These are phyloP conservation scores for Diprion similis DNA, from an alignment of 1,140 invertebrate genomes.

Conservation along the genomic window DNA sequence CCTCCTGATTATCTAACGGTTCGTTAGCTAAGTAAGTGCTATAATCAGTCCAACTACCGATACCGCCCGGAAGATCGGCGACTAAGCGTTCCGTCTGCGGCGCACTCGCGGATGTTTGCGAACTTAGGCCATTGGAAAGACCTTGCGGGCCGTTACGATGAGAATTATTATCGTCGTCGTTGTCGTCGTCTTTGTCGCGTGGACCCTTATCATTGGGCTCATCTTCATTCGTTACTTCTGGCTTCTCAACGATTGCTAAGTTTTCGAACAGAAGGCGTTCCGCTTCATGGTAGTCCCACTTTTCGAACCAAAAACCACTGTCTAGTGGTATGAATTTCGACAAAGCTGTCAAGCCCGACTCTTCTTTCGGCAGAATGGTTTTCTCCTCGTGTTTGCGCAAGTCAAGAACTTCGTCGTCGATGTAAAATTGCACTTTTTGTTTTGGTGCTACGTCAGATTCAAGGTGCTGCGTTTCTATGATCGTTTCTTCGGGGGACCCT, in stretches of 20 bases:
- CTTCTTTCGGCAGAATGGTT: conserved; percentile 18
- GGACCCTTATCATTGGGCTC: conserved; percentile 38
- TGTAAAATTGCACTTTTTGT: conserved; percentile 51
- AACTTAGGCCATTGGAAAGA: conserved; percentile 23
- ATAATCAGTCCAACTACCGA: conserved; percentile 83
- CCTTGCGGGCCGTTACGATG: conserved; percentile 13
- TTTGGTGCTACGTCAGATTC: conserved; percentile 19
- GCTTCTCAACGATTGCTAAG: conserved; percentile 48
- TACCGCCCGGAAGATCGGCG: conserved; percentile 77
- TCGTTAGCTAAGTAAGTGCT: conserved; percentile 77
- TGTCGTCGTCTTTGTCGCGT: conserved; percentile 62
- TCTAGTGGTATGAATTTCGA: conserved; percentile 54
- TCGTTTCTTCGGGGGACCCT: not conserved
- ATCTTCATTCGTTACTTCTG: conserved; percentile 54
- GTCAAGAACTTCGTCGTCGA: conserved; percentile 47
- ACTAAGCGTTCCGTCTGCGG: conserved; percentile 72
- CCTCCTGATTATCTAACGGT: conserved; percentile 39
- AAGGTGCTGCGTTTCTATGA: not conserved
- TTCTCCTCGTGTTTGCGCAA: conserved; percentile 37
- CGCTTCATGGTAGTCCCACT: conserved; percentile 68
- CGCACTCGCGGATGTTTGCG: conserved; percentile 27
- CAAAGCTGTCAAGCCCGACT: conserved; percentile 27
- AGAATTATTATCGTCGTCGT: conserved; percentile 66
- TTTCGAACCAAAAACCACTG: conserved; percentile 67
- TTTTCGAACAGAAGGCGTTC: conserved; percentile 65